Evolutionary conservation across 2,888 invertebrate genomes (phyloP).

Genomic region (Synanthedon andrenaeformis): DNA sequence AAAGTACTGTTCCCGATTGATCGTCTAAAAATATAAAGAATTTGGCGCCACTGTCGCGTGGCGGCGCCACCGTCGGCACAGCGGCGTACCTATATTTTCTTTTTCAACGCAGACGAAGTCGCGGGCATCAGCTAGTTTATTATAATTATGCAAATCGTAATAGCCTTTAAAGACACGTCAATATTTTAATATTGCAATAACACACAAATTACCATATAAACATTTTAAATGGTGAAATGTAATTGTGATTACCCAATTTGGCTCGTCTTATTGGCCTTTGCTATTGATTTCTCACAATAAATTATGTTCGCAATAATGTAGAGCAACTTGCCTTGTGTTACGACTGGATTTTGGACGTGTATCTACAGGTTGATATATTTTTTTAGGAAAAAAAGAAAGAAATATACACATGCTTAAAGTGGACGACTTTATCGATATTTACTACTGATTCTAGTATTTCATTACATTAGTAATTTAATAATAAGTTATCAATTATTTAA

Average conservation of each 20-base stretch:
- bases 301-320: constrained; percentile 39
- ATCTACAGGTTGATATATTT: constrained; percentile 21
- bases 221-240: constrained; percentile 12
- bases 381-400: not conserved
- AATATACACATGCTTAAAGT: not conserved
- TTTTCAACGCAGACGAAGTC: no score
- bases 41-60: no score
- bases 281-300: constrained; percentile 50
- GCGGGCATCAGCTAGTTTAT: no score
- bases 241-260: constrained; percentile 26
- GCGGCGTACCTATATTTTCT: no score
- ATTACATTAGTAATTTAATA: no score
- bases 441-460: no score
- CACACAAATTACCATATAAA: not conserved
- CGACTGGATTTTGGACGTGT: constrained; percentile 12
- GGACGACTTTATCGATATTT: no score
- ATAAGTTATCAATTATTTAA: no score
- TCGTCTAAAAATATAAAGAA: no score
- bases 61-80: no score
- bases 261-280: constrained; percentile 17
- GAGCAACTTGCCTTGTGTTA: constrained; percentile 39
- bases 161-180: not conserved
- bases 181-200: not conserved
- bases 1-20: no score
- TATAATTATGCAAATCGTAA: no score